These are phyloP conservation scores for Priapulus caudatus DNA, from an alignment of 2,888 invertebrate species.

Conservation along the genomic window DNA sequence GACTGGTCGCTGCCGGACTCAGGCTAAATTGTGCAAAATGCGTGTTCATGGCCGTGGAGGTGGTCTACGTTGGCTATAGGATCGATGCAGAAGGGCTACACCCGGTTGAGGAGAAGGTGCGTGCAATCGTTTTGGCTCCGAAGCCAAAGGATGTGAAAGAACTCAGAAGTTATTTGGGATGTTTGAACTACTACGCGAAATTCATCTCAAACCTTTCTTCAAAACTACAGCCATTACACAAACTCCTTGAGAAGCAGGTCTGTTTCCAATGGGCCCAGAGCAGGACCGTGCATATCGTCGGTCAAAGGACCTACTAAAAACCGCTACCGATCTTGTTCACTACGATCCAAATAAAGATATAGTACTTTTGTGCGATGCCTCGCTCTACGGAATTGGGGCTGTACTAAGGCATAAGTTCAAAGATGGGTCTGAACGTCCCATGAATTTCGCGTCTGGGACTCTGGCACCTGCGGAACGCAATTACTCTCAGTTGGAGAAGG, in stretches of 20 bases:
- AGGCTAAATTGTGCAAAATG: too few species aligned
- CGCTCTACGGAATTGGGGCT: constrained; percentile 21
- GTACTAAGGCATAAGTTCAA: constrained; percentile 19
- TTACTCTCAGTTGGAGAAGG: constrained; percentile 22
- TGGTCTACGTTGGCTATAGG: too few species aligned
- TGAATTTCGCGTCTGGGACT: constrained; percentile 22
- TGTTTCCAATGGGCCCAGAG: constrained; percentile 8
- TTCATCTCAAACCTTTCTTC: constrained; percentile 13
- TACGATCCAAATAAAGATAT: constrained; percentile 18
- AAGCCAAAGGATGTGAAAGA: too few species aligned
- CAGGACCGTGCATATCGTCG: constrained; percentile 10
- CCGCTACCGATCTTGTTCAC: constrained; percentile 14
- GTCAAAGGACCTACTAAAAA: constrained; percentile 7
- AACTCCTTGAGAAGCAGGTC: constrained; percentile 9
- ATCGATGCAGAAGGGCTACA: too few species aligned
- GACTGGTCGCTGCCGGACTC: too few species aligned
- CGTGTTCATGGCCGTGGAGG: too few species aligned
- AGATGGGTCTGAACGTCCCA: constrained; percentile 18
- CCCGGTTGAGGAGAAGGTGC: too few species aligned
- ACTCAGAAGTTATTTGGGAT: too few species aligned
- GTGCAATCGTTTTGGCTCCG: too few species aligned
- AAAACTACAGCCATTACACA: constrained; percentile 11
- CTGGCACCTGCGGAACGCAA: constrained; percentile 20
- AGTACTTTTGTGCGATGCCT: constrained; percentile 20
- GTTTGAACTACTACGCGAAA: constrained; percentile 14